A percentile compares a stretch with the other conserved stretches of the same genome.
Evolutionary conservation across 2,113 vertebrate genomes (phyloP).

Genomic region (Erpornis zantholeuca): DNA sequence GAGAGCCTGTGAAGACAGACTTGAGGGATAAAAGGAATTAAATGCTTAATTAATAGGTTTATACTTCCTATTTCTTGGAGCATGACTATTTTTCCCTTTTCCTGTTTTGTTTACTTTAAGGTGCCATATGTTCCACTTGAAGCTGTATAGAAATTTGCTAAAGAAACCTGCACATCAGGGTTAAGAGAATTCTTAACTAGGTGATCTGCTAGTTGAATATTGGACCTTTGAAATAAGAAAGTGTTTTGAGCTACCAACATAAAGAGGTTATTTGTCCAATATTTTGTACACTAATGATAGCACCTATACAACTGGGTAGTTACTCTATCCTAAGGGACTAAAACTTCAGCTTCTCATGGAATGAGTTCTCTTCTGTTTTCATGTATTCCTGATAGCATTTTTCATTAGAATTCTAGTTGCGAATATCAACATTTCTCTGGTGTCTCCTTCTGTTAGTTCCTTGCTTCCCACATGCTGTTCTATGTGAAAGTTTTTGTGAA

Average conservation of each 20-base stretch:
- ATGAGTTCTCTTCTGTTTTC: not conserved
- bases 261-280: not conserved
- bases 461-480: constrained; percentile 34
- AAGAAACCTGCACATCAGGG: not conserved
- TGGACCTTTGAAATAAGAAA: not conserved
- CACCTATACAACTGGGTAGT: not conserved
- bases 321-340: not conserved
- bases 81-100: not conserved
- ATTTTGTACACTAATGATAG: not conserved
- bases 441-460: constrained; percentile 44
- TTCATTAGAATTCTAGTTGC: constrained; percentile 14
- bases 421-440: not conserved
- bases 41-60: constrained; percentile 37
- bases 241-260: not conserved
- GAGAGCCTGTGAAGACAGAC: constrained; percentile 21
- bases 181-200: not conserved
- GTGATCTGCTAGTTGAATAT: not conserved
- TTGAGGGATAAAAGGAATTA: constrained; percentile 15
- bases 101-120: not conserved
- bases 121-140: not conserved
- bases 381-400: not conserved
- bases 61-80: not conserved
- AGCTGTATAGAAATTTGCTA: not conserved
- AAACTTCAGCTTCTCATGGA: not conserved
- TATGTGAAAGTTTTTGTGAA: constrained; percentile 23